Conservation (phyloP, 30 jellyfish, hydroid and myxozoan genomes). For the Hydra vulgaris region DNA sequence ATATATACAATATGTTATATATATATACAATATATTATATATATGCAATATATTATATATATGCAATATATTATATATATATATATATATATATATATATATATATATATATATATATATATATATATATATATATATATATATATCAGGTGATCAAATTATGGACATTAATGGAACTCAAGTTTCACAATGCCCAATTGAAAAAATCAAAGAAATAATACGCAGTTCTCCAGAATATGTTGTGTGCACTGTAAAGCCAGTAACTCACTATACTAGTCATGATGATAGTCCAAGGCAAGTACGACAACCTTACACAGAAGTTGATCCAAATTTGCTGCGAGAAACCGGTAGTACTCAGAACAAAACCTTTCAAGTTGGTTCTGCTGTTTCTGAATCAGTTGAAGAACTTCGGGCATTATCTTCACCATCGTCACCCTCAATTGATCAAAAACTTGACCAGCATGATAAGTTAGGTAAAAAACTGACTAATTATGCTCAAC, state of each 20-base stretch:
- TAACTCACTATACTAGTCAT: conserved; percentile 62
- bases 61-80: no score
- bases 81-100: no score
- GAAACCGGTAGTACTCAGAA: conserved; percentile 18
- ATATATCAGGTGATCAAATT: conserved; percentile 83
- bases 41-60: no score
- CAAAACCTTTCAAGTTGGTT: conserved; percentile 3
- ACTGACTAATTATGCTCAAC: conserved; percentile 60
- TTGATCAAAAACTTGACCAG: neutral
- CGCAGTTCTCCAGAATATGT: conserved; percentile 73
- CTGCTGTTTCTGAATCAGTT: conserved; percentile 14
- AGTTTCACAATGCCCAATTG: conserved; percentile 71
- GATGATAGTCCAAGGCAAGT: conserved; percentile 61
- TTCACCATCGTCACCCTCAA: neutral
- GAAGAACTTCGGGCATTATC: conserved; percentile 1
- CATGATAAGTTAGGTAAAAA: conserved; percentile 34
- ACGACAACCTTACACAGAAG: conserved; percentile 66
- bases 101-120: no score
- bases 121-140: no score
- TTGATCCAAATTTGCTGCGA: conserved; percentile 54
- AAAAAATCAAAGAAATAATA: conserved; percentile 62
- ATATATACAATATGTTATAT: no score
- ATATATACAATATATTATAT: no score
- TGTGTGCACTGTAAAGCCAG: conserved; percentile 91
- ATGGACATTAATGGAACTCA: conserved; percentile 66